These are phyloP conservation scores for Saturnia pavonia DNA, from an alignment of 2,888 invertebrate genomes.

Conservation along the genomic window DNA sequence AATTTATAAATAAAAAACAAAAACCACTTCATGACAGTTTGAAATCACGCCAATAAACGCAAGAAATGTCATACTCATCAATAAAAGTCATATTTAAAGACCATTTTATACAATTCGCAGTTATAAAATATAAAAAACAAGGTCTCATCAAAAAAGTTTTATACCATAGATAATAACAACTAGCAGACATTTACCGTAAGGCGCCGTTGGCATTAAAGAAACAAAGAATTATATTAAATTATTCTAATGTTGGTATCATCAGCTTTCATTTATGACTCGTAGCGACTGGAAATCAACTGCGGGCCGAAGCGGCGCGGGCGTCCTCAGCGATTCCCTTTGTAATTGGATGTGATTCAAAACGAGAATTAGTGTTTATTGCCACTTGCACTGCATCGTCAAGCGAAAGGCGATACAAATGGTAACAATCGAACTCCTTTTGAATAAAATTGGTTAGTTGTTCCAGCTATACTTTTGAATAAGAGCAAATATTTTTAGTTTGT, in stretches of 20 bases:
- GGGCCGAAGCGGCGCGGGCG: conserved; percentile 23
- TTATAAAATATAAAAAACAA: background rate
- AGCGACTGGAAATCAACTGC: background rate
- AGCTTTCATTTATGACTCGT: background rate
- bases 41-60: too few relatives aligned
- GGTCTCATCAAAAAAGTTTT: background rate
- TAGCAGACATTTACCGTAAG: background rate
- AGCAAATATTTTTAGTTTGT: too few relatives aligned
- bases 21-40: too few relatives aligned
- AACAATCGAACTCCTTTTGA: background rate
- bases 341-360: conserved; percentile 64
- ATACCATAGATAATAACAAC: background rate
- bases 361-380: conserved; percentile 52
- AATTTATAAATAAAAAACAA: too few relatives aligned
- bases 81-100: background rate
- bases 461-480: too few relatives aligned
- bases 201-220: background rate
- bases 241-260: background rate
- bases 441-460: too few relatives aligned
- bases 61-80: background rate
- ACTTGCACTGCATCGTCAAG: conserved; percentile 43
- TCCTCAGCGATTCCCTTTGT: conserved; percentile 60
- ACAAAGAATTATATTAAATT: background rate
- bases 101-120: background rate
- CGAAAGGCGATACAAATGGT: conserved; percentile 32